A percentile compares a stretch with the other conserved stretches of the same genome.
Conservation (phyloP, 1,140 invertebrate species). For the Aphelenchoides besseyi region DNA sequence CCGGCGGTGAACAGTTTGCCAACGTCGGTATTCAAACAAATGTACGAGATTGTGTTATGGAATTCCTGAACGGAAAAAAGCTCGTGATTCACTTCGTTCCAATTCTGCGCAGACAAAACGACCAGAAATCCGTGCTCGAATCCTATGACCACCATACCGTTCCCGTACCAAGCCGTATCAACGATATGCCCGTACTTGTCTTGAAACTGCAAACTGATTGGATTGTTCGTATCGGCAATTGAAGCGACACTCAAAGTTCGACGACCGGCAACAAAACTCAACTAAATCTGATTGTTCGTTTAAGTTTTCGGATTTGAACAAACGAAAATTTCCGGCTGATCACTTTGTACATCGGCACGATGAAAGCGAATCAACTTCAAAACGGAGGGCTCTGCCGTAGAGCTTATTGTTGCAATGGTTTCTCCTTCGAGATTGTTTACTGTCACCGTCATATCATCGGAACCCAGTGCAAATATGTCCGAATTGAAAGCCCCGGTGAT, state of each 20-base stretch:
- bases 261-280: conserved; percentile 82
- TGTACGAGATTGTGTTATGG: conserved; percentile 66
- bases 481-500: conserved; percentile 85
- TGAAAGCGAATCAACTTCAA: conserved; percentile 77
- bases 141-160: conserved; percentile 72
- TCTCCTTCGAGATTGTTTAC: conserved; percentile 90
- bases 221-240: conserved; percentile 75
- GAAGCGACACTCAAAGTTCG: conserved; percentile 87
- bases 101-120: conserved; percentile 39
- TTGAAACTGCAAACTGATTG: conserved; percentile 92
- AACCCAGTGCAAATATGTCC: conserved; percentile 82
- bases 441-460: conserved; percentile 84
- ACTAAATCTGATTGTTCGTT: too few relatives aligned
- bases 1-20: conserved; percentile 86
- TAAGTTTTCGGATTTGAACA: conserved; percentile 23
- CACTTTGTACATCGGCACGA: conserved; percentile 77
- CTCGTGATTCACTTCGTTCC: conserved; percentile 63
- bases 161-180: conserved; percentile 78
- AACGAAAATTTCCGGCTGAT: conserved; percentile 41
- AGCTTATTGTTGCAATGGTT: conserved; percentile 76
- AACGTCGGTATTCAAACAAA: conserved; percentile 70
- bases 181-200: conserved; percentile 82
- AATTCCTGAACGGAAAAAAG: conserved; percentile 67
- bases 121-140: conserved; percentile 75
- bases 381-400: conserved; percentile 79